Base-by-base conservation (phyloP, 2,797 vertebrate species). In the Anolis apletophallus region DNA sequence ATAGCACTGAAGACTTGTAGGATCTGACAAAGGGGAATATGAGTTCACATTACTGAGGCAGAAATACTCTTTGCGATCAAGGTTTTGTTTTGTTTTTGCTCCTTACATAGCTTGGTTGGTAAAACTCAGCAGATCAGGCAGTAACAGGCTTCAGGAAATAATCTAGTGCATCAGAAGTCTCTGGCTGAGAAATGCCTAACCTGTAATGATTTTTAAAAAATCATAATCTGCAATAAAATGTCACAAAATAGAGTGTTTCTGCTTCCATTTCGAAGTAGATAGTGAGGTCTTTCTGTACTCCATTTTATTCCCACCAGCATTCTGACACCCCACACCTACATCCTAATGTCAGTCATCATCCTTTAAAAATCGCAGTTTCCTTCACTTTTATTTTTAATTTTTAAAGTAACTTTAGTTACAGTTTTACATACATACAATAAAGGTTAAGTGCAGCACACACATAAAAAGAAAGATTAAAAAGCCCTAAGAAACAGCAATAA, bases 31-130 rank as follows among this genome's bases (percentile, higher is more conserved):
- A 79, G 61, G 83, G 71, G 83, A 83, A 87, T 81, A 85, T 74
- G 85, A 92, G 92, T 54, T 85, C 90, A 91, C 84, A 87, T 78
- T 0, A 9, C 81, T 67, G 81, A 88, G 91, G 90, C 88, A 88
- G 89, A 93, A 93, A 93, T 90, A 89, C 79, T 81, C 85, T 75
- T 83, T 71, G 89, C 59, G 0, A 0, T 88, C 83, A 85, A 78
- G 54, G 46, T 81, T 73, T 80, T 52, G 61, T 11, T 46, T 61
- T 75, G 71, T 83, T 54, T 34, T 68, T 80, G 85, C 78, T 92
- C 85, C 88, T 82, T 3, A 89, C 86, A 88, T 21, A 93, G 84
- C 81, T 36, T 0, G 9, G 67, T 19, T 61, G 75, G 91, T 89
- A 46, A 85, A 77, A 76, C 9, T 67, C 61, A 34, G 78, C 77